Conservation (phyloP, 2,113 vertebrate genomes). For the Danionella cerebrum region DNA sequence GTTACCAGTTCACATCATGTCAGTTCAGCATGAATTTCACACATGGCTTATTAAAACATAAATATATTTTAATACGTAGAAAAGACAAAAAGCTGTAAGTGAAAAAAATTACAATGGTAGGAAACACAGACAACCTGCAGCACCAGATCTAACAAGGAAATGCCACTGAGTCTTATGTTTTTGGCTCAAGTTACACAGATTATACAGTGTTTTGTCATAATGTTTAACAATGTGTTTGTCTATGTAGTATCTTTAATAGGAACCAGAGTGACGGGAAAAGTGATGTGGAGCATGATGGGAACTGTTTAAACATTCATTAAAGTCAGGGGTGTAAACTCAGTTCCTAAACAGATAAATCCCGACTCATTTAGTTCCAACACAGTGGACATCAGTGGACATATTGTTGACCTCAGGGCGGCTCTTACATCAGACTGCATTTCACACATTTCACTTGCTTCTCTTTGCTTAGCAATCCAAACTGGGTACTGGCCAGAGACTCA, state of each 20-base stretch:
- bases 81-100: no score
- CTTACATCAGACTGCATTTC: conserved; percentile 38
- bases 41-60: not conserved
- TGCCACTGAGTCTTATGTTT: conserved; percentile 1
- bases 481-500: conserved; percentile 28
- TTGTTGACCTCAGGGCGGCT: not conserved
- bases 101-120: no score
- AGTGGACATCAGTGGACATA: not conserved
- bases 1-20: not conserved
- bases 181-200: not conserved
- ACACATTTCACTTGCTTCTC: conserved; percentile 34
- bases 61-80: not conserved
- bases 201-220: not conserved
- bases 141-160: conserved; percentile 20
- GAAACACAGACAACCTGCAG: conserved; percentile 23
- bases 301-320: no score
- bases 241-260: not conserved
- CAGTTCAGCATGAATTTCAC: not conserved
- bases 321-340: no score
- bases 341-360: no score
- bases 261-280: not conserved
- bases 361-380: no score
- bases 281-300: not conserved
- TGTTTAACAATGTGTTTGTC: not conserved
- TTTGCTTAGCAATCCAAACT: conserved; percentile 30